Base-by-base conservation (phyloP, 2,113 vertebrate species). In the Centrocercus urophasianus region DNA sequence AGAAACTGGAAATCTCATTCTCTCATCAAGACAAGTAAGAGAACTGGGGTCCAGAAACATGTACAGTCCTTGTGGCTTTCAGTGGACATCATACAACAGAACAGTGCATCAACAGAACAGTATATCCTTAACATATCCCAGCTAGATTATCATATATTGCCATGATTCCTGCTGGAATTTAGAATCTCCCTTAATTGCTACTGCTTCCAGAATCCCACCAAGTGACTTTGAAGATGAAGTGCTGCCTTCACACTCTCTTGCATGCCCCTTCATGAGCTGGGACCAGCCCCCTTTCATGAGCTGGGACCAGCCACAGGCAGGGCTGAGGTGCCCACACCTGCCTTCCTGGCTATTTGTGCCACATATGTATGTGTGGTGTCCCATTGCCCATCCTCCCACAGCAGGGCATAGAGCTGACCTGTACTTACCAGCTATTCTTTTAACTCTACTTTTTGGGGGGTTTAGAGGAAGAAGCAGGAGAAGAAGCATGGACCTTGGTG, bases 181-280 rank as follows among this genome's bases (percentile, higher is more conserved):
- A 50, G 8, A 11, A 8, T 32, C 11, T 69, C 82, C 13, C 21
- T 11, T 42, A 56, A 42, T 61, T 56, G 69, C 52, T 81, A 17
- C 59, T 66, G 17, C 54, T 42, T 36, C 64, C 28, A 22, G 45
- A 63, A 72, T 66, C n/a, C 21, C 24, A 13, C 20, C 28, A 20
- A n/a, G 20, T 60, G n/a, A 38, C n/a, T 48, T 80, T 34, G 54
- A 75, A 50, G n/a, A 40, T 36, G 67, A 66, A 75, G 19, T 0
- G 0, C 32, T 83, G 38, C 63, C n/a, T n/a, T 69, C 56, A 13
- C 16, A 6, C 6, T 3, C 81, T 82, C 52, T 48, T 1, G 3
- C 19, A 4, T 8, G 27, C 3, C 3, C 8, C 10, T 63, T 47
- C 8, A 59, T 36, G 0, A 0, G 27, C 24, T 13, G 34, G 34